Percentiles rank a stretch among this genome's conserved stretches.
Evolutionary conservation across 2,113 vertebrate species (phyloP).

Genomic region (Indicator indicator): DNA sequence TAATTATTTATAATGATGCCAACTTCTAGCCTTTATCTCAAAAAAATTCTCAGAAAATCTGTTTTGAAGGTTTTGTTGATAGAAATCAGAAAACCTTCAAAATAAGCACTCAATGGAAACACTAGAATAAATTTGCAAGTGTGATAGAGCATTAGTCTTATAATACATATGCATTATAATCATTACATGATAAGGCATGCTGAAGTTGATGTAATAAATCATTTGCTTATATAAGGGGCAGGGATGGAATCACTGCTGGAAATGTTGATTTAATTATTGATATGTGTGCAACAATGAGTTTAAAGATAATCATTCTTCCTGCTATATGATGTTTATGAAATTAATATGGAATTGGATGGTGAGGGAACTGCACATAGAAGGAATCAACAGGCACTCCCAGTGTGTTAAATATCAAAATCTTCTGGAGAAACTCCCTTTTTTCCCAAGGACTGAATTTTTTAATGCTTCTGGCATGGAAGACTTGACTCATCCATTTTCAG

Average conservation of each 20-base stretch:
- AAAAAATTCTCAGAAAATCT: not conserved
- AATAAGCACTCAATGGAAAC: not conserved
- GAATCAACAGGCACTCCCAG: not conserved
- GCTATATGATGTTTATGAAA: not conserved
- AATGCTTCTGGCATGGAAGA: not conserved
- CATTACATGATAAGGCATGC: not conserved
- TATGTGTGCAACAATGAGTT: not conserved
- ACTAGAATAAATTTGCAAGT: not conserved
- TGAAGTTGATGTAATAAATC: not conserved
- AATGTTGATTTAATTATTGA: slow-evolving; percentile 13
- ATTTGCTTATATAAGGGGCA: not conserved
- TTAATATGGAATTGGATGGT: not conserved
- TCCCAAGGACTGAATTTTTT: not conserved
- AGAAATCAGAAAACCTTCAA: not conserved
- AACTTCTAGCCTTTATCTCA: not conserved
- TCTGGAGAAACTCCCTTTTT: rapidly evolving
- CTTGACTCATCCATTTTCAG: not conserved
- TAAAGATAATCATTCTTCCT: slow-evolving; percentile 13
- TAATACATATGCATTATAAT: not conserved
- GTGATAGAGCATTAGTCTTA: not conserved
- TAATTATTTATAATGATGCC: not conserved
- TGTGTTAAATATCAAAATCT: not conserved
- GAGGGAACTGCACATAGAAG: not conserved
- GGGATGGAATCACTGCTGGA: not conserved
- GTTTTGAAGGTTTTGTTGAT: not conserved